Evolutionary conservation across 92 coral and sea anemone genomes (phyloP), one percentile per base, ranked within the genome.

Genomic region (Hydrozoanthus gracilis): DNA sequence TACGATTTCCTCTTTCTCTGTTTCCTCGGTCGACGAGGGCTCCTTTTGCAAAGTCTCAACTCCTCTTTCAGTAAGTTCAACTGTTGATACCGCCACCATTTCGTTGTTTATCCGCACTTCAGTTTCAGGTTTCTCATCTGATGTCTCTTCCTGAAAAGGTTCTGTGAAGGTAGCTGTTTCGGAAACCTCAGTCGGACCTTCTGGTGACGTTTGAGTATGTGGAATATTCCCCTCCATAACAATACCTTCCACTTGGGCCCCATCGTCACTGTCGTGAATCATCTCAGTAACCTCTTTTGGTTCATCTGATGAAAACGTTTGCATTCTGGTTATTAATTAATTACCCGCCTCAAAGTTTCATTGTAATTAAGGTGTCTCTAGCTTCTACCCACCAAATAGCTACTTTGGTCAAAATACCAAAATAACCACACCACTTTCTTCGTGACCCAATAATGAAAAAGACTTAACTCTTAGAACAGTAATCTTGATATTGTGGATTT

Each of bases 141-240:
- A 48, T 0, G 74, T 18, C 15, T 58, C 62, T 27, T 46, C 60
- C 5, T 44, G 60, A 27, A 16, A 16, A 80, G 60, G 49, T 11
- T 65, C 85, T 44, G 48, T 18, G 13, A 20, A 47, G 35, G 62
- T 6, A 11, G 85, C 85, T 18, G 73, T 46, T 65, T 80, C 85
- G 12, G 49, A 4, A 15, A 18, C 17, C 13, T 16, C 73, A 11
- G 18, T 4, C 45, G 49, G 64, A 6, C 61, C 13, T 65, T 65
- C 74, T 9, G 75, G 35, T 9, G 75, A 62, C 15, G 8, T 66
- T 35, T 80, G 55, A 6, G 74, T 80, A 11, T 48, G 74, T n/a
- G 73, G 18, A 62, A 80, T 7, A 51, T 80, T 70, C 2, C 61
- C 60, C 45, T 80, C 85, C 85, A 80, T 65, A 62, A 65, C 85